phyloP scores from a whole-genome alignment of 1,140 invertebrate species.

The Drosophila dunni region DNA sequence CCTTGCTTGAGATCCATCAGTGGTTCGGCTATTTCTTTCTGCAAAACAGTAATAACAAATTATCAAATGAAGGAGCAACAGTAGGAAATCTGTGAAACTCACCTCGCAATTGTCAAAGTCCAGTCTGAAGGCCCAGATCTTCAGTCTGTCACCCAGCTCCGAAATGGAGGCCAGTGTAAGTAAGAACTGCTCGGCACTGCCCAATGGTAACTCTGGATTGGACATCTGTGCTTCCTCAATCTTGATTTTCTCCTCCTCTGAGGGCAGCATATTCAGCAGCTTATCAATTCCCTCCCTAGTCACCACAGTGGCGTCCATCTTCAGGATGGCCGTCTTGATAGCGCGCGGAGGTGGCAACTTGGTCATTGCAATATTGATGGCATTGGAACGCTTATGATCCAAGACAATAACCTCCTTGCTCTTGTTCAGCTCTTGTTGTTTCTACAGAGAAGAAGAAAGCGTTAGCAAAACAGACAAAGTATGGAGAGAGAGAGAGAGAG shows the following conservation, averaged over 20 bases:
- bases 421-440: conserved; percentile 96
- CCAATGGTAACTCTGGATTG: conserved; percentile 97
- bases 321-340: conserved; percentile 99
- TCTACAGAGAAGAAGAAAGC: conserved; percentile 87
- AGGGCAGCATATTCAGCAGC: conserved; percentile 98
- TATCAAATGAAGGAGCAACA: background rate
- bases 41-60: conserved; percentile 15
- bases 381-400: conserved; percentile 98
- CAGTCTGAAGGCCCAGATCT: conserved; percentile 99
- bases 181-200: conserved; percentile 99
- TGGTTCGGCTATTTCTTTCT: conserved; percentile 98
- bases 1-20: conserved; percentile 99
- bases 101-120: conserved; percentile 99
- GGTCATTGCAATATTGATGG: conserved; percentile 99
- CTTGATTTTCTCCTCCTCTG: conserved; percentile 97
- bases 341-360: conserved; percentile 98
- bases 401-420: conserved; percentile 98
- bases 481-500: too few relatives aligned
- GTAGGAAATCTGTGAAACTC: conserved; percentile 55
- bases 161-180: conserved; percentile 97
- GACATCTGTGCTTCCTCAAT: conserved; percentile 96
- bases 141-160: conserved; percentile 96
- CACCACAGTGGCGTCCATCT: conserved; percentile 99
- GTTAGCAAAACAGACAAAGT: conserved; percentile 3
- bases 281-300: conserved; percentile 99